A percentile compares a stretch with the other conserved stretches of the same genome.
phyloP scores from a whole-genome alignment of 2,797 vertebrate species.

The Tauraco hartlaubi region DNA sequence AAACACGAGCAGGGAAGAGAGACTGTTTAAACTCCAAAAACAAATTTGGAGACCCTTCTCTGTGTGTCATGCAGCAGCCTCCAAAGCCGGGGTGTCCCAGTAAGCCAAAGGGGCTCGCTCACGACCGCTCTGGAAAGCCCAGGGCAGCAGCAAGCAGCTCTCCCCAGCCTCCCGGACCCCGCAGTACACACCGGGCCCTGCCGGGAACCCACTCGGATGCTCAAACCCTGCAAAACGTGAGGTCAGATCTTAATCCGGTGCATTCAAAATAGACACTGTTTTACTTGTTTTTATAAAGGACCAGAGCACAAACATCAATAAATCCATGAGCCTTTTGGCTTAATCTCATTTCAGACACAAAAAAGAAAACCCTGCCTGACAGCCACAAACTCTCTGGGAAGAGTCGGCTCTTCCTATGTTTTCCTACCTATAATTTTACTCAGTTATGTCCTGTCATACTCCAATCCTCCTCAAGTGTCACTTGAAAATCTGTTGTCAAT shows the following conservation, averaged over 20 bases:
- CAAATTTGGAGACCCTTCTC: not conserved
- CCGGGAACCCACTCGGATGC: not conserved
- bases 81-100: not conserved
- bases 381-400: constrained; percentile 15
- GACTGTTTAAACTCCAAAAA: not conserved
- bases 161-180: not conserved
- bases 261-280: not conserved
- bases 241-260: not conserved
- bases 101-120: not conserved
- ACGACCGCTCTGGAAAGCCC: not conserved
- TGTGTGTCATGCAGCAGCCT: not conserved
- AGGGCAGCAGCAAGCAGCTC: fast-evolving
- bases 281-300: constrained; percentile 15
- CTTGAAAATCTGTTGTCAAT: constrained; percentile 29
- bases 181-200: not conserved
- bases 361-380: constrained; percentile 21
- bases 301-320: not conserved
- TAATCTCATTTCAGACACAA: constrained; percentile 36
- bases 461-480: constrained; percentile 8
- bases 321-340: constrained; percentile 18
- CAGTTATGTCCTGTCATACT: constrained; percentile 35
- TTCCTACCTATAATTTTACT: constrained; percentile 18
- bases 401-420: not conserved
- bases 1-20: not conserved
- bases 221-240: not conserved